Evolutionary conservation across 2,888 invertebrate genomes (phyloP).

Genomic region (Alviniconcha strummeri): DNA sequence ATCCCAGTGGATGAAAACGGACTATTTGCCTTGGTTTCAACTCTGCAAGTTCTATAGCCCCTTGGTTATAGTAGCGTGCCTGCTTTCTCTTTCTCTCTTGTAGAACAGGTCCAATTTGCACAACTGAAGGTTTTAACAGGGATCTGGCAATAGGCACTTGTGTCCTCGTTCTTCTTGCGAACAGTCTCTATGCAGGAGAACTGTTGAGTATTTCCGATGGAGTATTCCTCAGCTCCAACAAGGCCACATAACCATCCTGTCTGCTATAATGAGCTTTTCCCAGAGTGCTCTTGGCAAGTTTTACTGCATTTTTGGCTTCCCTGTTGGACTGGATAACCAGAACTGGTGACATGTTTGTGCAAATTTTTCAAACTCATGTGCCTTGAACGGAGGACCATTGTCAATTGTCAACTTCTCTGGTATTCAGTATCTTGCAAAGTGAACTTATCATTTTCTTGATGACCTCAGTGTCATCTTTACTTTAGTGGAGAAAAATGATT

Average conservation of each 20-base stretch:
- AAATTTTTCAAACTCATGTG: not conserved
- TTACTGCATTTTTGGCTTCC: not conserved
- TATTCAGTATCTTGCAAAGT: not conserved
- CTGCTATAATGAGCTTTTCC: too few relatives aligned
- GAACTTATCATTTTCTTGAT: not conserved
- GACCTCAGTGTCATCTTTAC: not conserved
- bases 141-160: not conserved
- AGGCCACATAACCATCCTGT: not conserved
- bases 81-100: not conserved
- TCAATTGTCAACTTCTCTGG: too few relatives aligned
- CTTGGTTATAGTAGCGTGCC: not conserved
- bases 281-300: not conserved
- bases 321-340: not conserved
- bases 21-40: too few relatives aligned
- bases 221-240: constrained; percentile 1
- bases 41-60: not conserved
- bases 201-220: not conserved
- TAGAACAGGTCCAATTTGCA: not conserved
- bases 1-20: not conserved
- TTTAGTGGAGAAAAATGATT: not conserved
- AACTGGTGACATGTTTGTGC: not conserved
- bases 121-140: not conserved
- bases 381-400: not conserved
- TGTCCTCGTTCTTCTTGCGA: not conserved
- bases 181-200: not conserved